Base-by-base conservation (phyloP, 2,113 vertebrate genomes). In the Isichthys henryi region DNA sequence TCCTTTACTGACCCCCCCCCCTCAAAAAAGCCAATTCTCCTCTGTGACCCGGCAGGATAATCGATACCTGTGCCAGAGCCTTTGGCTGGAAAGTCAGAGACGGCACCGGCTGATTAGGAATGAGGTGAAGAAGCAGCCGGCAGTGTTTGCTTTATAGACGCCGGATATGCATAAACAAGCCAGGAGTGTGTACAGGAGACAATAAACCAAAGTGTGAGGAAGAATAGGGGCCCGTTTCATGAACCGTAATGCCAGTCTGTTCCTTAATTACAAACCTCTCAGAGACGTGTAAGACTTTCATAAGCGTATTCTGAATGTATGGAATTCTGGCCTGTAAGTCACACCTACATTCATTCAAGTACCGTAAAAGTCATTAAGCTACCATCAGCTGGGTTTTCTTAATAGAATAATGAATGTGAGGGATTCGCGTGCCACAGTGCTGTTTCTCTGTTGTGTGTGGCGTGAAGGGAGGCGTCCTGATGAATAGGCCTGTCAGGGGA, bases 401-500 rank as follows among this genome's bases (percentile, higher is more conserved):
- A 84, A 35, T 74, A 82, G 31, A 70, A 86, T 84, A 86, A 88
- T 70, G 82, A 21, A 19, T 45, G 83, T 27, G 46, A 53, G 83
- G 31, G 80, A 90, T 88, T 52, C 49, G 21, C 52, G 27, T 85
- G 80, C 46, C 87, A 45, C 86, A 58, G 23, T 27, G 82, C 58
- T 21, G 77, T 86, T 86, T 74, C 87, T 50, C 93, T 92, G 89
- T 91, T 91, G 90, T 89, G 90, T 91, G 88, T 83, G 89, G 85
- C 87, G 88, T 82, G 87, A n/a, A 5, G 88, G 88, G 90, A 89
- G 70, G 88, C 15, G 19, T 35, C 53, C 13, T 86, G 90, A 90
- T 91, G 92, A 90, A 91, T 88, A 90, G 88, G 89, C 85, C 87
- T 93, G 90, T 93, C 93, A 92, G 92, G 90, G 62, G 90, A 39